Conservation (phyloP, 2,113 vertebrate species). For the Takifugu bimaculatus region DNA sequence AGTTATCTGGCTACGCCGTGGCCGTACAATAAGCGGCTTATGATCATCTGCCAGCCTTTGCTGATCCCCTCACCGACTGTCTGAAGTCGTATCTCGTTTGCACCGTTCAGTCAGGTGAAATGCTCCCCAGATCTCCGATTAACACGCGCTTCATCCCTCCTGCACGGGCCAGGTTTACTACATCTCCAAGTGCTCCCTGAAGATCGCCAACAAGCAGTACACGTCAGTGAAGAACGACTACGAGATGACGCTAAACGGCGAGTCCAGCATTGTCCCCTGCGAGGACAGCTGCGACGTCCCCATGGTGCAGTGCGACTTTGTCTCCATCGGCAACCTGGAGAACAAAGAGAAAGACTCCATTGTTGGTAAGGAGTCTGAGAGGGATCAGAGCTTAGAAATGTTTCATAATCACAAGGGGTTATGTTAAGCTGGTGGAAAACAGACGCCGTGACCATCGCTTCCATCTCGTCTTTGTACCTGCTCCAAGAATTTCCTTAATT, state of each 20-base stretch:
- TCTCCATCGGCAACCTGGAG: conserved; percentile 85
- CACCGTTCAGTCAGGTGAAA: conserved; percentile 46
- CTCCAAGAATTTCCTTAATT: no score
- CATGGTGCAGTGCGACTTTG: conserved; percentile 87
- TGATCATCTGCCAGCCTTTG: conserved; percentile 57
- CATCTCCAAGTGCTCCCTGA: conserved; percentile 88
- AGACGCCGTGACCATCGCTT: no score
- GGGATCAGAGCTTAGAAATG: no score
- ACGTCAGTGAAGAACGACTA: conserved; percentile 95
- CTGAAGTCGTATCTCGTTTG: conserved; percentile 57
- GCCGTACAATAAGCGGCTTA: conserved; percentile 59
- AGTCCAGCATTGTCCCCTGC: conserved; percentile 87
- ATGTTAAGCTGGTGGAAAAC: no score
- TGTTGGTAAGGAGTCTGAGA: conserved; percentile 77
- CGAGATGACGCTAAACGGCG: conserved; percentile 91
- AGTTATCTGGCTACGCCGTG: conserved; percentile 52
- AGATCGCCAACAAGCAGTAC: conserved; percentile 98
- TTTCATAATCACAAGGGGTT: no score
- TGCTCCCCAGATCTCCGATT: conserved; percentile 35
- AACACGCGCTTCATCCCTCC: conserved; percentile 43
- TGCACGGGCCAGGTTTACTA: conserved; percentile 86
- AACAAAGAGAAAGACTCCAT: conserved; percentile 82
- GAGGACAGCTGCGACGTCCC: conserved; percentile 87
- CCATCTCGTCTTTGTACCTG: no score
- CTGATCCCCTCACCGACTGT: conserved; percentile 27